phyloP scores from a whole-genome alignment of 2,113 vertebrate genomes.

The Puma concolor region DNA sequence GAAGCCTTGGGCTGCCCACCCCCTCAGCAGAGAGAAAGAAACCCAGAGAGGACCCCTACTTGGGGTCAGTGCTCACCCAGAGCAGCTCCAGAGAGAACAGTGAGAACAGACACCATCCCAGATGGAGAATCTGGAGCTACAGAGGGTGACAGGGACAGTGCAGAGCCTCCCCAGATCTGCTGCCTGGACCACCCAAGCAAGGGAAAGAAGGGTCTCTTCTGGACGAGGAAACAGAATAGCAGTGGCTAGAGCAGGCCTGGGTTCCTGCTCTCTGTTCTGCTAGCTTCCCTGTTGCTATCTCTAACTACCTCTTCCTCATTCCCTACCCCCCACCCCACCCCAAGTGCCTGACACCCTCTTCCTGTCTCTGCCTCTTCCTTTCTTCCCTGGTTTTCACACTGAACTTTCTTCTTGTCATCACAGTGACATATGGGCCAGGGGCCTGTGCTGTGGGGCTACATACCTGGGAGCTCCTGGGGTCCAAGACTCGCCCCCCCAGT shows the following conservation, averaged over 20 bases:
- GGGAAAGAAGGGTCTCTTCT: neutral
- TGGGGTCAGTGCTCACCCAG: neutral
- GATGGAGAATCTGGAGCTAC: too few species aligned
- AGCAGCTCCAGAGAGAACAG: neutral
- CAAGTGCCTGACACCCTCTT: accelerated
- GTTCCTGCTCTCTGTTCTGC: neutral
- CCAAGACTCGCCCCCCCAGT: too few species aligned
- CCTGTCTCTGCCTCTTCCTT: neutral
- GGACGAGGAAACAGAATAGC: neutral
- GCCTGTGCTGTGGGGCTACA: neutral
- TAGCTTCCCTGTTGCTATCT: neutral
- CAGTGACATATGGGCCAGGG: neutral
- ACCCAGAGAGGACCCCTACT: neutral
- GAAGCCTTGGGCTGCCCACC: too few species aligned
- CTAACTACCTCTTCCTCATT: too few species aligned
- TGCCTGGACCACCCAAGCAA: neutral
- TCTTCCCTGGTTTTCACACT: neutral
- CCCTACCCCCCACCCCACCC: accelerated
- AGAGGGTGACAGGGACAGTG: accelerated
- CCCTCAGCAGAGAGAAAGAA: neutral
- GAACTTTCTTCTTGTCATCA: neutral
- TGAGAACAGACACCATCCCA: neutral
- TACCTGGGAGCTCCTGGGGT: neutral
- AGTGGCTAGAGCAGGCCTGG: neutral
- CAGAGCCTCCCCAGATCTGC: neutral